A percentile compares a stretch with the other conserved stretches of the same genome.
Conservation (phyloP, 2,797 vertebrate genomes). For the Darevskia mixta region DNA sequence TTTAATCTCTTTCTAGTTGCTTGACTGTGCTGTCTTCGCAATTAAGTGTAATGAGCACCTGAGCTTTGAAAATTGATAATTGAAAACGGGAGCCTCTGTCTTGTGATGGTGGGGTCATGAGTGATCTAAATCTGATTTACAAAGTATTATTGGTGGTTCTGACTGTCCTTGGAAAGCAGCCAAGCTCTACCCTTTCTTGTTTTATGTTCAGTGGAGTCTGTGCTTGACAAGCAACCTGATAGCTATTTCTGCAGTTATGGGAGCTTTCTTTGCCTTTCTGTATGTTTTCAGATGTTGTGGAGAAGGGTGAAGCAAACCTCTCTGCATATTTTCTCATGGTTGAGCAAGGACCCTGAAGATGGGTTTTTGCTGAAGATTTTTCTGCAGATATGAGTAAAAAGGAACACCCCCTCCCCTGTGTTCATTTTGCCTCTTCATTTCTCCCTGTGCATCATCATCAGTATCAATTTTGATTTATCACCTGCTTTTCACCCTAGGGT, state of each 20-base stretch:
- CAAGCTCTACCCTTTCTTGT: neutral
- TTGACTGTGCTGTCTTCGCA: constrained; percentile 40
- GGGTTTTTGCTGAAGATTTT: neutral
- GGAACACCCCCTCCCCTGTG: neutral
- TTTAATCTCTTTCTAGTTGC: constrained; percentile 64
- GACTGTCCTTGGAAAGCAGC: neutral
- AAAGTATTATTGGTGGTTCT: neutral
- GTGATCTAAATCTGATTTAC: constrained; percentile 9
- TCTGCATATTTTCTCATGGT: neutral
- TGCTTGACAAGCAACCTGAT: neutral
- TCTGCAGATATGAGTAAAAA: neutral
- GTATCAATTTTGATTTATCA: no score
- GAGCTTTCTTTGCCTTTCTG: neutral
- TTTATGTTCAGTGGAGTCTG: constrained; percentile 3
- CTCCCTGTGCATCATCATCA: neutral
- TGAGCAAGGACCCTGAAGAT: neutral
- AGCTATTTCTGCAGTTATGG: neutral
- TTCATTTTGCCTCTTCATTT: neutral
- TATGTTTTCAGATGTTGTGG: neutral
- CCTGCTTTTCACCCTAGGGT: no score
- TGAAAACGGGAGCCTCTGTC: neutral
- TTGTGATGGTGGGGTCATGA: neutral
- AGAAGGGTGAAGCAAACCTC: neutral
- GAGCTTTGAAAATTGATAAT: constrained; percentile 31
- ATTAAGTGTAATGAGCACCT: constrained; percentile 46